Percentiles rank a stretch among this genome's conserved stretches.
These are phyloP conservation scores for Carassius carassius DNA, from an alignment of 2,113 vertebrate species.

Conservation along the genomic window DNA sequence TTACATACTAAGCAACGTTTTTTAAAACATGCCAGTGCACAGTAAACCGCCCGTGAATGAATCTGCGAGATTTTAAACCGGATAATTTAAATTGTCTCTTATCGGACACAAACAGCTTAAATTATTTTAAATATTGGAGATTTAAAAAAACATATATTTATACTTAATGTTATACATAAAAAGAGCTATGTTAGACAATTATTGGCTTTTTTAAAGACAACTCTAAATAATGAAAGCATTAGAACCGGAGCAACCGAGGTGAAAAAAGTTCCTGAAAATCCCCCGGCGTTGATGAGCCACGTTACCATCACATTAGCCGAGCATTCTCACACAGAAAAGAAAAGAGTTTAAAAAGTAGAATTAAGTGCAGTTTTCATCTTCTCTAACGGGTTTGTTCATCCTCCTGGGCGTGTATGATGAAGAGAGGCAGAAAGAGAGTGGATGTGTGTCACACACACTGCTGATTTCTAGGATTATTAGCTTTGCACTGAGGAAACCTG, in stretches of 20 bases:
- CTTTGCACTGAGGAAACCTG: background rate
- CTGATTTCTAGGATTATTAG: conserved; percentile 23
- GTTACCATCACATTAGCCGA: conserved; percentile 39
- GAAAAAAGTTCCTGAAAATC: conserved; percentile 35
- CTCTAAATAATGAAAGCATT: background rate
- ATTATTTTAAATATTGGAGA: background rate
- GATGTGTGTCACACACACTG: background rate
- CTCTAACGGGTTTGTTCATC: background rate
- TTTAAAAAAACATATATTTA: background rate
- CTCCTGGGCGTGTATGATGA: background rate
- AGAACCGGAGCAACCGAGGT: background rate
- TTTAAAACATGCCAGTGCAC: background rate
- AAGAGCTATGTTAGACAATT: background rate
- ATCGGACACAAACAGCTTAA: background rate
- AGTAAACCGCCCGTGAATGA: background rate
- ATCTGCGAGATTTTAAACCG: background rate
- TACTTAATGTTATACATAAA: background rate
- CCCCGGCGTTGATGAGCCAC: conserved; percentile 29
- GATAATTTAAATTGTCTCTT: background rate
- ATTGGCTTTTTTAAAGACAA: background rate
- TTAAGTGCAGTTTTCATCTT: background rate
- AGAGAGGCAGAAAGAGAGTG: background rate
- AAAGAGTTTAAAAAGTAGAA: background rate
- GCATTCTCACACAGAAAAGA: background rate
- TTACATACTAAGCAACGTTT: background rate